phyloP scores from a whole-genome alignment of 2,797 vertebrate species.

The Lepidocolaptes lacrymiger region DNA sequence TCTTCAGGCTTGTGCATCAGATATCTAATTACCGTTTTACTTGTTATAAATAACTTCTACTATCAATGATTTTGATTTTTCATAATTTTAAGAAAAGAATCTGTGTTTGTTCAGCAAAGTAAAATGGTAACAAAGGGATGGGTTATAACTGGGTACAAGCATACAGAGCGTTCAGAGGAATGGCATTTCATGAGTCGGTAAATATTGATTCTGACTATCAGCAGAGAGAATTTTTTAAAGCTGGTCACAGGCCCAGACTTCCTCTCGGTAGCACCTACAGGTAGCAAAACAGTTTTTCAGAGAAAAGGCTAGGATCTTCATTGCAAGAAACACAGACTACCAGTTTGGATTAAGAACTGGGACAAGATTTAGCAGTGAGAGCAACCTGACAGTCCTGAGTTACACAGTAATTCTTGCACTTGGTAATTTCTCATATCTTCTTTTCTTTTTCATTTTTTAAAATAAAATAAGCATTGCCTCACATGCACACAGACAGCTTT shows the following conservation, averaged over 20 bases:
- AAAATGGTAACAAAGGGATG: constrained; percentile 38
- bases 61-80: background rate
- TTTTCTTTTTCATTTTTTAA: background rate
- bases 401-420: background rate
- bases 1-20: background rate
- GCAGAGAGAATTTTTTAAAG: constrained; percentile 31
- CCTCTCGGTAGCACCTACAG: background rate
- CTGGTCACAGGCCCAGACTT: background rate
- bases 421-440: background rate
- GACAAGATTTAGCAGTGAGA: background rate
- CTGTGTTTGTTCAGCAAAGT: background rate
- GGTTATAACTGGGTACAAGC: background rate
- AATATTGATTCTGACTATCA: constrained; percentile 51
- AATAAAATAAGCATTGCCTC: background rate
- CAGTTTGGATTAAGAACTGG: background rate
- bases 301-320: background rate
- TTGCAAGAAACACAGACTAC: background rate
- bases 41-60: background rate
- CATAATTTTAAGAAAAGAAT: background rate
- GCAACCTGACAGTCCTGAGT: background rate
- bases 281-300: background rate
- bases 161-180: background rate
- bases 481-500: background rate
- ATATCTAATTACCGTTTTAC: background rate
- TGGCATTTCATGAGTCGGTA: constrained; percentile 40